Conservation (phyloP, 2,888 invertebrate genomes). For the Lamellibrachia columna region DNA sequence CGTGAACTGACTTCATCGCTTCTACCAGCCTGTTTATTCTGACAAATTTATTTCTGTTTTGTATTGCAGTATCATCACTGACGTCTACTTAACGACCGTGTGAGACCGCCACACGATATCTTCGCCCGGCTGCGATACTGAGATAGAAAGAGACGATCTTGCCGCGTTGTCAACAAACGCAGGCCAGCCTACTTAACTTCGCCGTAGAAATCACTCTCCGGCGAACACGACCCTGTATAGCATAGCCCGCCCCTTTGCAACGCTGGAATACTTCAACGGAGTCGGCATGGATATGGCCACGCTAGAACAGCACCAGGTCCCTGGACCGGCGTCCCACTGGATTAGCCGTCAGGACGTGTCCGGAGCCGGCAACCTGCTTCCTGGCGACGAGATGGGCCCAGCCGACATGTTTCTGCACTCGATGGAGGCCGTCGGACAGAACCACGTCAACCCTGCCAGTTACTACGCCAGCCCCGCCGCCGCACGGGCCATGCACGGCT, state of each 20-base stretch:
- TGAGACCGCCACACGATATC: background rate
- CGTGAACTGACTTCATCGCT: background rate
- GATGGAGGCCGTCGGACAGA: conserved; percentile 60
- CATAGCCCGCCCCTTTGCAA: background rate
- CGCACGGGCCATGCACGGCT: conserved; percentile 60
- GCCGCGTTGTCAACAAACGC: background rate
- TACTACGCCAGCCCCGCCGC: conserved; percentile 58
- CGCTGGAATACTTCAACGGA: background rate
- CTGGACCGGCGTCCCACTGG: conserved; percentile 51
- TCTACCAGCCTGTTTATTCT: background rate
- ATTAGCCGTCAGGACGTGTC: conserved; percentile 46
- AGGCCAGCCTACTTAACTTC: background rate
- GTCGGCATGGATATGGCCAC: conserved; percentile 27
- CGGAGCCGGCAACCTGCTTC: conserved; percentile 53
- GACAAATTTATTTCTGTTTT: background rate
- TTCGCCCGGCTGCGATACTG: background rate
- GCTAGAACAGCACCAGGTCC: conserved; percentile 45
- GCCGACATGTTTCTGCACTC: conserved; percentile 64
- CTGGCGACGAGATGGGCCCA: conserved; percentile 54
- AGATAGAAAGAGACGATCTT: background rate
- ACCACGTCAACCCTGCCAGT: conserved; percentile 52
- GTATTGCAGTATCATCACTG: conserved; percentile 10
- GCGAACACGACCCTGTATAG: background rate
- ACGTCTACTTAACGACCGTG: background rate
- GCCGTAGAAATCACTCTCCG: background rate